Percentiles rank a stretch among this genome's conserved stretches.
These are phyloP conservation scores for Esox masquinongy DNA, from an alignment of 2,797 vertebrate species.

Conservation along the genomic window DNA sequence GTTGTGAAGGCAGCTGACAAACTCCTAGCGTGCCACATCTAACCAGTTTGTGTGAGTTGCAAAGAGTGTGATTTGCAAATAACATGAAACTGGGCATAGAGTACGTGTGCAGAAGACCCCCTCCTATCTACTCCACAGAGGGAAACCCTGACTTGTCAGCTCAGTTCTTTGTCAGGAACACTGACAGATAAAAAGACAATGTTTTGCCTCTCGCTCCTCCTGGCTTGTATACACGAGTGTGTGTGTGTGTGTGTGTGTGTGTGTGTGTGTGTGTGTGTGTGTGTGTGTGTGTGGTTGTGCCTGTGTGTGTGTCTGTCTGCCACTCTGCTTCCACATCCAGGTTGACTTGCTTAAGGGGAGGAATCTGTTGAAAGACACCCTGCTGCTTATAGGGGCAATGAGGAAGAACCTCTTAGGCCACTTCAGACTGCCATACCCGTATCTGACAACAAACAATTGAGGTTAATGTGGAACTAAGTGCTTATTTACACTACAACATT, in stretches of 20 bases:
- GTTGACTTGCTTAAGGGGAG: conserved; percentile 76
- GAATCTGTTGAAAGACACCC: conserved; percentile 75
- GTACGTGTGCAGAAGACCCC: conserved; percentile 74
- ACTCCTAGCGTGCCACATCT: conserved; percentile 73
- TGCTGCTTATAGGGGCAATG: conserved; percentile 68
- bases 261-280: neutral
- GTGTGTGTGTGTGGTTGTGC: too few species aligned
- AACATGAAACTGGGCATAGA: conserved; percentile 79
- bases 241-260: conserved; percentile 53
- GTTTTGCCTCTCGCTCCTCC: conserved; percentile 72
- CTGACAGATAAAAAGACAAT: conserved; percentile 78
- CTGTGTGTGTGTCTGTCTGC: conserved; percentile 42
- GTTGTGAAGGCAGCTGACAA: conserved; percentile 78
- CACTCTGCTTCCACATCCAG: conserved; percentile 61
- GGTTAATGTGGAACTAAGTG: conserved; percentile 76
- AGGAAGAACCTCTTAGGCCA: conserved; percentile 74
- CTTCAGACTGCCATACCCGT: conserved; percentile 67
- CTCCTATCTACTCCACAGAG: conserved; percentile 71
- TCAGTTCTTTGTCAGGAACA: conserved; percentile 75
- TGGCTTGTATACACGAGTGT: conserved; percentile 68
- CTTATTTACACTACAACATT: conserved; percentile 60
- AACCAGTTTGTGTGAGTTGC: conserved; percentile 87
- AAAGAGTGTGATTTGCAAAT: conserved; percentile 80
- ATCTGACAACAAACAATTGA: conserved; percentile 73
- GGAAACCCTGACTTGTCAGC: conserved; percentile 76